Evolutionary conservation across 2,113 vertebrate genomes (phyloP).

Genomic region (Catharus fuscescens): DNA sequence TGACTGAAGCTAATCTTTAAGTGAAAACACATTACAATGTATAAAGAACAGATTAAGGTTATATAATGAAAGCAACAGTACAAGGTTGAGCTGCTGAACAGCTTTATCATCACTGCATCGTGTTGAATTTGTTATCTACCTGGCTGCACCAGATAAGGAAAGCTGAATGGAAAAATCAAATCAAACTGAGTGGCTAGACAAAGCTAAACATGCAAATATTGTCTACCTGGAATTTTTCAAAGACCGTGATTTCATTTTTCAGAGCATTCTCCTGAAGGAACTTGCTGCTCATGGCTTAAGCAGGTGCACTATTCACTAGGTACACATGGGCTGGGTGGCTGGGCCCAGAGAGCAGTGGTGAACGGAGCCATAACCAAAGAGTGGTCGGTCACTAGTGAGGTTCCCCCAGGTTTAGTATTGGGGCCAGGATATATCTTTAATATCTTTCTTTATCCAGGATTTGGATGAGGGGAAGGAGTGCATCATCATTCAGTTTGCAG

Average conservation of each 20-base stretch:
- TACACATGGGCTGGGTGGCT: accelerated
- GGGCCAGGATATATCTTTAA: neutral
- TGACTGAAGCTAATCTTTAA: neutral
- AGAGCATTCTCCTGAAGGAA: neutral
- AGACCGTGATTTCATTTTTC: neutral
- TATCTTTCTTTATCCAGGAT: neutral
- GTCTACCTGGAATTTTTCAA: neutral
- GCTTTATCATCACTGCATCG: neutral
- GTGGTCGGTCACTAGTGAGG: accelerated
- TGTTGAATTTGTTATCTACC: neutral
- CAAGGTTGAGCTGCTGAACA: neutral
- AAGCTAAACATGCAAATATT: neutral
- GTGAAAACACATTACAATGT: neutral
- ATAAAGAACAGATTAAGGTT: neutral
- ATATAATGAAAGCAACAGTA: neutral
- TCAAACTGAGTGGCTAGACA: neutral
- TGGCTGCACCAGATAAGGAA: neutral
- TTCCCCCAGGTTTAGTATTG: neutral
- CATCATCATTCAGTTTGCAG: neutral
- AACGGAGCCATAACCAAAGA: neutral
- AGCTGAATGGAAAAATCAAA: neutral
- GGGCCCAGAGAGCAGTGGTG: neutral
- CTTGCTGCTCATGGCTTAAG: neutral
- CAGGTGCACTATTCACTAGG: neutral
- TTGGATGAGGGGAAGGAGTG: neutral